Base-by-base conservation (phyloP, 2,888 invertebrate genomes). In the Zaprionus lineosus region DNA sequence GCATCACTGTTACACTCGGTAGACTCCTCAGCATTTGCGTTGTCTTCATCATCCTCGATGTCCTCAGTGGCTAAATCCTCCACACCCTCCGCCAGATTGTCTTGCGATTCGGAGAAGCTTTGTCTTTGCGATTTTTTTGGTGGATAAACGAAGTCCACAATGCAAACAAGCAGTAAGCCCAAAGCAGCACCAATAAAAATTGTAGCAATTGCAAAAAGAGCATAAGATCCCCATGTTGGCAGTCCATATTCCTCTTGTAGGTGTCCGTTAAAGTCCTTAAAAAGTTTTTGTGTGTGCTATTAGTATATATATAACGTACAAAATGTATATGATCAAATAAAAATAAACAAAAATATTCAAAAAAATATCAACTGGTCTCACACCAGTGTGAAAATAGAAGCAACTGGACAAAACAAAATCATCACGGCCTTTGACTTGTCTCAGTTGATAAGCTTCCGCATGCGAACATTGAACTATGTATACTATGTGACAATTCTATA, bases 181-280 rank as follows among this genome's bases (percentile, higher is more conserved):
- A 98, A 92, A 24, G 98, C 88, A 1, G 98, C 96, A 61, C 99
- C 99, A 28, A 97, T 91, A 67, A 98, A 91, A 72, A 99, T 97
- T 14, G 99, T 99, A 2, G 94, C 95, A 21, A 97, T 88, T 7
- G 98, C 98, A 91, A 99, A 99, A 53, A 98, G 94, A 9, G 97
- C 92, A 86, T 97, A 97, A 0, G 96, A 96, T n/a, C 95, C 96
- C 97, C 98, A 97, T 0, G 96, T 95, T 1, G 98, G 98, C 64
- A 98, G 91, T 0, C 98, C 98, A 90, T 97, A 98, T 11, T 96
- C 95, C 87, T 97, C 96, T 91, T 97, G 96, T 76, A 98, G 90
- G 86, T 93, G 93, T 47, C 93, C 95, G 90, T 98, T 98, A 19
- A 98, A 92, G 78, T 94, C 93, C 97, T 97, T 87, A 65, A 88